Conservation (phyloP, 2,797 vertebrate genomes). For the Pseudochaenichthys georgianus region DNA sequence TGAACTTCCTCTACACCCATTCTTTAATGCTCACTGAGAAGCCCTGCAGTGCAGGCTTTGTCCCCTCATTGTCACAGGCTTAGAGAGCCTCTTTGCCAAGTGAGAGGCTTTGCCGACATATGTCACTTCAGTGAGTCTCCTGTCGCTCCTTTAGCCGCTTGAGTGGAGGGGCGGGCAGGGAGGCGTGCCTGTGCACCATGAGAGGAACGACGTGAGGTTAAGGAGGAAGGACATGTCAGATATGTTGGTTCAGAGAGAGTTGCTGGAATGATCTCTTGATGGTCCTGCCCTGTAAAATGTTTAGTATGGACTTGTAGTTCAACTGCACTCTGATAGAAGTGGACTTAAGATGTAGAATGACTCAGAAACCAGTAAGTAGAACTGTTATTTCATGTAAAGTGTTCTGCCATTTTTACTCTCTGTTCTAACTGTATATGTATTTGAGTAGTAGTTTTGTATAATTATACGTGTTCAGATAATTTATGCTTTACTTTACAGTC, state of each 20-base stretch:
- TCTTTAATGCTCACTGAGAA: constrained; percentile 70
- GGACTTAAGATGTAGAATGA: constrained; percentile 66
- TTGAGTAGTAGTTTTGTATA: constrained; percentile 25
- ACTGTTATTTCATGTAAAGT: constrained; percentile 41
- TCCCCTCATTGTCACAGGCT: constrained; percentile 81
- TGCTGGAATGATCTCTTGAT: constrained; percentile 55
- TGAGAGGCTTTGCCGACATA: constrained; percentile 85
- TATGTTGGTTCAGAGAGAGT: constrained; percentile 65
- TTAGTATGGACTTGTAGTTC: constrained; percentile 44
- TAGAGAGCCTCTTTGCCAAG: constrained; percentile 75
- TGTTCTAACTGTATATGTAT: constrained; percentile 6
- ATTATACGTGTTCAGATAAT: neutral
- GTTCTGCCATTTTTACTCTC: neutral
- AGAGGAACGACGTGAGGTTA: constrained; percentile 59
- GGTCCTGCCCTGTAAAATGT: constrained; percentile 24
- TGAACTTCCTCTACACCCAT: constrained; percentile 66
- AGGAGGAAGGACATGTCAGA: constrained; percentile 71
- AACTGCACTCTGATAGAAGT: constrained; percentile 46
- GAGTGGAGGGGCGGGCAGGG: constrained; percentile 69
- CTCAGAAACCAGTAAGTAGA: constrained; percentile 71
- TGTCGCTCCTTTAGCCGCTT: constrained; percentile 71
- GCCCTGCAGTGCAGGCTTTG: constrained; percentile 77
- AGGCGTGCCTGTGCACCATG: constrained; percentile 66
- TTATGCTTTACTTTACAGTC: constrained; percentile 9
- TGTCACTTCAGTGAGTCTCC: constrained; percentile 82